Evolutionary conservation across 2,797 vertebrate species (phyloP).

Genomic region (Sebastes wilsoni): DNA sequence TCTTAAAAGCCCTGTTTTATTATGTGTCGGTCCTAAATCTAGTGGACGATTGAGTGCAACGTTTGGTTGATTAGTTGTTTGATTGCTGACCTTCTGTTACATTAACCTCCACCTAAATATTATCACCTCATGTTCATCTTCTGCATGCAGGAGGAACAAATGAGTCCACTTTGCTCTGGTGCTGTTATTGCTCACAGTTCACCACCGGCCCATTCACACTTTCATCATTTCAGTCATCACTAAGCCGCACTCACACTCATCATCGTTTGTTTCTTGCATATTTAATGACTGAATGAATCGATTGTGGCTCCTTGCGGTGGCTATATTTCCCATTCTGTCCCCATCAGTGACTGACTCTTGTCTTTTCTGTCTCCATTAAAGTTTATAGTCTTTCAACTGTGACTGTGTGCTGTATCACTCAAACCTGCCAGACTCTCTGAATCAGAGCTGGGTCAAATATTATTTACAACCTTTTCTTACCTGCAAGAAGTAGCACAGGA

Average conservation of each 20-base stretch:
- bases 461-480: conserved; percentile 8
- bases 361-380: conserved; percentile 71
- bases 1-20: conserved; percentile 8
- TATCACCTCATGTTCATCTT: conserved; percentile 22
- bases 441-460: conserved; percentile 37
- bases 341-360: conserved; percentile 50
- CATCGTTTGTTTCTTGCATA: conserved; percentile 29
- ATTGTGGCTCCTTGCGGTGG: conserved; percentile 34
- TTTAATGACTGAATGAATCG: conserved; percentile 42
- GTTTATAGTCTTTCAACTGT: conserved; percentile 63
- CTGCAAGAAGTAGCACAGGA: neutral
- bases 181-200: conserved; percentile 22
- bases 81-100: conserved; percentile 33
- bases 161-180: conserved; percentile 5
- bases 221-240: conserved; percentile 30
- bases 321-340: conserved; percentile 31
- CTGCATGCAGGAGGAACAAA: conserved; percentile 44
- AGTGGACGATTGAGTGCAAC: conserved; percentile 8
- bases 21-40: neutral
- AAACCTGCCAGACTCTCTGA: conserved; percentile 28
- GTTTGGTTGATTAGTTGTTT: conserved; percentile 41
- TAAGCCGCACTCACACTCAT: conserved; percentile 11
- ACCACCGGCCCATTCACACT: neutral
- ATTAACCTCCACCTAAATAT: conserved; percentile 29
- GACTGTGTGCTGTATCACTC: conserved; percentile 71